Evolutionary conservation across 2,113 vertebrate species (phyloP), one percentile per base, ranked within the genome.

Genomic region (Abramis brama): DNA sequence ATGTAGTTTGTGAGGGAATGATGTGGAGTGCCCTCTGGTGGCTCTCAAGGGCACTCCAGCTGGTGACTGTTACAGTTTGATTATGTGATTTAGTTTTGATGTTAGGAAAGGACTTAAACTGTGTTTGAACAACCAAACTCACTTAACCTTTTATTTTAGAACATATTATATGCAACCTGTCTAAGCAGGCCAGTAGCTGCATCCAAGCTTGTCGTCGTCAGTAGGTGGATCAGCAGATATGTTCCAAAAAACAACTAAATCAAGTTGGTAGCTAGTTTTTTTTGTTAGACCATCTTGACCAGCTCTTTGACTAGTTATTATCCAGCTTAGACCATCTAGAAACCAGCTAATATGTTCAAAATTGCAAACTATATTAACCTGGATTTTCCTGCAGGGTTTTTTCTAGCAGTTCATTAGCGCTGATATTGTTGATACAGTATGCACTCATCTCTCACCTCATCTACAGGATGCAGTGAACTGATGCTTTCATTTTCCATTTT

Each of bases 391-490:
- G 25, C 74, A 21, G 47, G 74, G 6, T 52, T 47, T 4, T 33
- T 33, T 33, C 5, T 78, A 81, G 36, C 8, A 30, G 15, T 81
- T 66, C n/a, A 66, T 66, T 81, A 50, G 60, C 39, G 47, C 39
- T 27, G 25, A 27, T 81, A 27, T 47, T 81, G 59, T 47, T 62
- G 78, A 79, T 64, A n/a, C n/a, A n/a, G n/a, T n/a, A 39, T 81
- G 9, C 55, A 25, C 55, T 62, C 27, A n/a, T 81, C 59, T 66
- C 13, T 66, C n/a, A 47, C 39, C 79, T 64, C 57, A 10, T 64
- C 27, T 33, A 57, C 27, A 78, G 50, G n/a, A 30, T 59, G 11
- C 9, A 25, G 21, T 43, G 6, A 57, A 57, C 6, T 57, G n/a
- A 25, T 43, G 77, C 11, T 43, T 80, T 64, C 27, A 64, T n/a